phyloP scores from a whole-genome alignment of 2,797 vertebrate genomes.

The Diceros bicornis region DNA sequence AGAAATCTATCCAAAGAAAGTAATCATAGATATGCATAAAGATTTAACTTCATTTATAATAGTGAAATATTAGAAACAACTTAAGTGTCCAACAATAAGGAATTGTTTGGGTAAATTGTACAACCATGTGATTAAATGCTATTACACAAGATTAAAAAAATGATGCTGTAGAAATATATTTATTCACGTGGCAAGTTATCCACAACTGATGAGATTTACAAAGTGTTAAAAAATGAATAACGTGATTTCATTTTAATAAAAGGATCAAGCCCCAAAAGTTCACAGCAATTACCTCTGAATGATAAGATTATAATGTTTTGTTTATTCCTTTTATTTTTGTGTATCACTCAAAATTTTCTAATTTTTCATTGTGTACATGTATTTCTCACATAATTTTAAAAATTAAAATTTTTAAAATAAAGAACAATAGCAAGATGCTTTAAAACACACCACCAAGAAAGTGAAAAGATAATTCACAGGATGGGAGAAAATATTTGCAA shows the following conservation, averaged over 20 bases:
- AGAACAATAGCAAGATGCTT: neutral
- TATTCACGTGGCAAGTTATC: neutral
- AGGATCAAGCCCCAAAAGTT: constrained; percentile 20
- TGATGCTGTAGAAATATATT: neutral
- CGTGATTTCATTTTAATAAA: constrained; percentile 38
- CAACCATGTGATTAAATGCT: neutral
- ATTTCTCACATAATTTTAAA: constrained; percentile 41
- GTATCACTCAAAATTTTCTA: neutral
- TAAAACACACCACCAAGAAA: neutral
- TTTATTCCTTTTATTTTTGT: constrained; percentile 27
- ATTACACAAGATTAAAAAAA: neutral
- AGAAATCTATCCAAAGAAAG: constrained; percentile 57
- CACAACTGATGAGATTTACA: neutral
- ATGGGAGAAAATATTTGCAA: neutral
- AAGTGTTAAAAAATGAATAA: constrained; percentile 23
- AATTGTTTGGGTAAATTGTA: neutral
- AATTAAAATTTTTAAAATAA: constrained; percentile 22
- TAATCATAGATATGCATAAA: neutral
- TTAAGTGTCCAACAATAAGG: neutral
- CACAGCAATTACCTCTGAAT: constrained; percentile 16
- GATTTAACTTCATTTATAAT: constrained; percentile 49
- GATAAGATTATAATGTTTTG: neutral
- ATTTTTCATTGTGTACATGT: constrained; percentile 20
- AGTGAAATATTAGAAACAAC: constrained; percentile 36
- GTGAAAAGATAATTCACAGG: neutral